A percentile compares a stretch with the other conserved stretches of the same genome.
phyloP scores from a whole-genome alignment of 1,140 invertebrate species.

The Sminthurides bifidus region DNA sequence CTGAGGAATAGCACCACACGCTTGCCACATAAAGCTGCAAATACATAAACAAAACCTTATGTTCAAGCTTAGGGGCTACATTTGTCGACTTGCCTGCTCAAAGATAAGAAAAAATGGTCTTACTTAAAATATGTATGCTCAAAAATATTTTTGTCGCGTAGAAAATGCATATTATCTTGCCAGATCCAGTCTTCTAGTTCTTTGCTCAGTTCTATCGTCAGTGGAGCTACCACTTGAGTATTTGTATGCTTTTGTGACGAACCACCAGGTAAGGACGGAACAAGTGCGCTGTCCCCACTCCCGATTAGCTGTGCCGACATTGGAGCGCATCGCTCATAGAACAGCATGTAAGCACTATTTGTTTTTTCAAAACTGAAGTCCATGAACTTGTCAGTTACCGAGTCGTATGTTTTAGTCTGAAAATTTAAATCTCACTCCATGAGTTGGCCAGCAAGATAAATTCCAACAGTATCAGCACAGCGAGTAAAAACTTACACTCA shows the following conservation, averaged over 20 bases:
- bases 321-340: slow-evolving; percentile 63
- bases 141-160: slow-evolving; percentile 90
- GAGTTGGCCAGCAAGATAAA: not conserved
- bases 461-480: not conserved
- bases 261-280: slow-evolving; percentile 25
- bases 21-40: slow-evolving; percentile 86
- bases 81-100: not conserved
- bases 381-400: slow-evolving; percentile 91
- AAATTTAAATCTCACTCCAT: slow-evolving; percentile 35
- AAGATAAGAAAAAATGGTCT: slow-evolving; percentile 35
- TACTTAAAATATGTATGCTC: slow-evolving; percentile 88
- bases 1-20: slow-evolving; percentile 83
- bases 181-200: slow-evolving; percentile 83
- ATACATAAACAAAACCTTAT: not conserved
- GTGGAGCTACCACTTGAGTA: slow-evolving; percentile 32
- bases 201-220: slow-evolving; percentile 51
- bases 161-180: slow-evolving; percentile 89
- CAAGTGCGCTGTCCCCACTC: slow-evolving; percentile 12
- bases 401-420: slow-evolving; percentile 89
- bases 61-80: not conserved
- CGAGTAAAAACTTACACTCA: slow-evolving; percentile 53
- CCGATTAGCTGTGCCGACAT: slow-evolving; percentile 5
- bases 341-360: slow-evolving; percentile 94
- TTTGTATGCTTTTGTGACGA: slow-evolving; percentile 31
- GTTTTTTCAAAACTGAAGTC: slow-evolving; percentile 96